A percentile compares a stretch with the other conserved stretches of the same genome.
phyloP scores from a whole-genome alignment of 1,140 invertebrate species.

The Lordiphosa mommai region DNA sequence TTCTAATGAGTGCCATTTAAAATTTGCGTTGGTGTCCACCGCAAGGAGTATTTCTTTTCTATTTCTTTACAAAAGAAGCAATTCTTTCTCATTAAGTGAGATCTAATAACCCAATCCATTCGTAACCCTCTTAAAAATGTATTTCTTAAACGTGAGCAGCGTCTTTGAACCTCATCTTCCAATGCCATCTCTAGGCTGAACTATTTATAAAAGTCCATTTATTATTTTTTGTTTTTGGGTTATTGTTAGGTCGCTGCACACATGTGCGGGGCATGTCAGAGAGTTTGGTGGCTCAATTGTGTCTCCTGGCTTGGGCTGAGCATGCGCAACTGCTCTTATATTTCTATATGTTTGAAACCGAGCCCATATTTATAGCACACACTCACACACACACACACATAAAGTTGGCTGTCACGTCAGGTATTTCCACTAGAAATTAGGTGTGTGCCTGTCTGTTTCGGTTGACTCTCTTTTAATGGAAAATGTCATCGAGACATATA shows the following conservation, averaged over 20 bases:
- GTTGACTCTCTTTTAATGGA: constrained; percentile 49
- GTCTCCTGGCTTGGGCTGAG: constrained; percentile 16
- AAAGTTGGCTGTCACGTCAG: constrained; percentile 48
- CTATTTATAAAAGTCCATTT: constrained; percentile 59
- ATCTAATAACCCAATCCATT: not conserved
- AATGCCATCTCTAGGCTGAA: constrained; percentile 10
- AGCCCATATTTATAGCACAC: constrained; percentile 47
- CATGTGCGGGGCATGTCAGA: constrained; percentile 61
- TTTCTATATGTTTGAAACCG: constrained; percentile 39
- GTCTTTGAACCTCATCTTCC: constrained; percentile 3
- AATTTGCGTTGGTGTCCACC: too few relatives aligned
- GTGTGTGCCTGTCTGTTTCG: constrained; percentile 32
- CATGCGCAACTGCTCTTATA: constrained; percentile 61
- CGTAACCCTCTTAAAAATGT: too few relatives aligned
- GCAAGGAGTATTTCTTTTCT: too few relatives aligned
- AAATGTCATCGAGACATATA: constrained; percentile 61
- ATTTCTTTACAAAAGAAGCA: too few relatives aligned
- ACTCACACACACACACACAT: not conserved
- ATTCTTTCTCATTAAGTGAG: too few relatives aligned
- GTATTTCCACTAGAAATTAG: constrained; percentile 53
- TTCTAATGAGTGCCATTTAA: too few relatives aligned
- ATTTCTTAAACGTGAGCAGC: too few relatives aligned
- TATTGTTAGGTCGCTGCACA: constrained; percentile 17
- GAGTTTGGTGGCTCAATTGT: constrained; percentile 29
- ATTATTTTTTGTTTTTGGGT: constrained; percentile 34